These are phyloP conservation scores for Sphinx pinastri DNA, from an alignment of 2,888 invertebrate species.

Conservation along the genomic window DNA sequence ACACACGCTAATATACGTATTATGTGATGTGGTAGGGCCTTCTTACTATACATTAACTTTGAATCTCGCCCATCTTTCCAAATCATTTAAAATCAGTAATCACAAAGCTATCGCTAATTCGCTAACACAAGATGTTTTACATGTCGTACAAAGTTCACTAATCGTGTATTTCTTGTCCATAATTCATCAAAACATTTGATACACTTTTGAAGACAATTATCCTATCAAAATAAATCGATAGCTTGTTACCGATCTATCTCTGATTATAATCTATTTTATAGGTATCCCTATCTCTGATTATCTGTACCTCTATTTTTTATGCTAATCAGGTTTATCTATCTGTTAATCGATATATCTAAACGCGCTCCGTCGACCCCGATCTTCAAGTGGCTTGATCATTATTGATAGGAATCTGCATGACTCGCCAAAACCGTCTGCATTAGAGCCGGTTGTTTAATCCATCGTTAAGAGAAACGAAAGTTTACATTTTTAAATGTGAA, in stretches of 20 bases:
- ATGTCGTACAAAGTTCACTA: too few relatives aligned
- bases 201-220: background rate
- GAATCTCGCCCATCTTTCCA: too few relatives aligned
- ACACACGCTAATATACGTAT: too few relatives aligned
- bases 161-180: background rate
- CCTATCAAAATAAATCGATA: background rate
- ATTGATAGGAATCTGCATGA: constrained; percentile 16
- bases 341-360: background rate
- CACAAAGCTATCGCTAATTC: too few relatives aligned
- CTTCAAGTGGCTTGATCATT: constrained; percentile 5
- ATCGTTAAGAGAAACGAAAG: too few relatives aligned
- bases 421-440: background rate
- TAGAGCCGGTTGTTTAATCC: too few relatives aligned
- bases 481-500: too few relatives aligned
- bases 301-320: background rate
- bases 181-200: background rate
- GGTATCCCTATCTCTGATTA: background rate
- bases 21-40: too few relatives aligned
- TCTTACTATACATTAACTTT: too few relatives aligned
- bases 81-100: too few relatives aligned
- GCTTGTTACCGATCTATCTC: background rate
- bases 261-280: background rate
- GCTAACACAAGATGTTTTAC: too few relatives aligned
- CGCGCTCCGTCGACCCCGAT: constrained; percentile 1
- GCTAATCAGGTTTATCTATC: background rate